phyloP scores from a whole-genome alignment of 1,140 invertebrate species.

The Bilobella aurantiaca region DNA sequence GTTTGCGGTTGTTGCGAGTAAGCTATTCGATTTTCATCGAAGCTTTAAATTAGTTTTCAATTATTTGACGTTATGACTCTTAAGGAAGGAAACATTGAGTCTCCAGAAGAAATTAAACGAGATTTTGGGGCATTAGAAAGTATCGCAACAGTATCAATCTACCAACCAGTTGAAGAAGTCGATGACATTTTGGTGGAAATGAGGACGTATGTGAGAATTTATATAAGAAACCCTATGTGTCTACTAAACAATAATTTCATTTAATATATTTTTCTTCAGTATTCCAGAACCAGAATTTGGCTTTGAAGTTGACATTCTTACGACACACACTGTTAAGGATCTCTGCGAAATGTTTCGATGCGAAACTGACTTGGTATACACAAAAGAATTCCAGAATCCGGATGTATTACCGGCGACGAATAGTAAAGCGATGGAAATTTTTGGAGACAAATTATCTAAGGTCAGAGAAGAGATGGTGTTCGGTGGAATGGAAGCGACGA shows the following conservation, averaged over 20 bases:
- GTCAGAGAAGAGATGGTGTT: too few species aligned
- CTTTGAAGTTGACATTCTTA: slow-evolving; percentile 51
- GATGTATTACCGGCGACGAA: too few species aligned
- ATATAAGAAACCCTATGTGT: background rate
- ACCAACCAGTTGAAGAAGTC: slow-evolving; percentile 13
- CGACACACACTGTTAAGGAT: slow-evolving; percentile 51
- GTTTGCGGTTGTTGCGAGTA: background rate
- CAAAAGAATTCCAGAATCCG: slow-evolving; percentile 9
- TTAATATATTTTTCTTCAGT: background rate
- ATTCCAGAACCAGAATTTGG: slow-evolving; percentile 27
- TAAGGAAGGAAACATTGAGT: background rate
- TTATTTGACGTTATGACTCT: background rate
- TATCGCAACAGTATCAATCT: slow-evolving; percentile 4
- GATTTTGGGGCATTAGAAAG: background rate
- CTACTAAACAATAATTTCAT: background rate
- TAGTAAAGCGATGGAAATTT: too few species aligned
- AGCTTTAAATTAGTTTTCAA: background rate
- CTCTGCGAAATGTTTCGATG: slow-evolving; percentile 59
- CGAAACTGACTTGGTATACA: slow-evolving; percentile 48
- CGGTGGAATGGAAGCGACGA: too few species aligned
- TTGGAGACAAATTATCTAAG: too few species aligned
- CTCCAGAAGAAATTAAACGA: background rate
- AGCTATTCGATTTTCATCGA: background rate
- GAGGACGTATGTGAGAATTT: slow-evolving; percentile 8
- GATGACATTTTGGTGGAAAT: background rate